Conservation (phyloP, 64 coral and sea anemone genomes). For the Astreopora myriophthalma region DNA sequence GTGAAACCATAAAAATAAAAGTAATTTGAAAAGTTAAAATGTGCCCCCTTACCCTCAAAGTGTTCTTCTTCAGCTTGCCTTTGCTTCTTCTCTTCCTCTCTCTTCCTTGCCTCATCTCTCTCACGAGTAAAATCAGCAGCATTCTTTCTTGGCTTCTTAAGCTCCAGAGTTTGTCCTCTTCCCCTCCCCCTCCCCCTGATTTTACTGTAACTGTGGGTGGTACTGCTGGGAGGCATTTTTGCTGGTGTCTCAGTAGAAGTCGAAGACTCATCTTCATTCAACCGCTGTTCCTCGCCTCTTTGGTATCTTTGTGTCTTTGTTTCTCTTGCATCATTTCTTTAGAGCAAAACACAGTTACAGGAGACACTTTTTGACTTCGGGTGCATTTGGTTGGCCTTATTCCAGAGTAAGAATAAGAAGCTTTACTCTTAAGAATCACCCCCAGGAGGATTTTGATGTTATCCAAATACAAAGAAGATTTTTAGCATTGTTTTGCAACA, state of each 20-base stretch:
- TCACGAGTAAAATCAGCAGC: conserved; percentile 90
- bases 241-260: background rate
- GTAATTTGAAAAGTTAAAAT: too few species aligned
- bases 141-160: conserved; percentile 84
- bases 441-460: too few species aligned
- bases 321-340: conserved; percentile 36
- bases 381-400: too few species aligned
- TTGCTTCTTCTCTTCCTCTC: conserved; percentile 65
- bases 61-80: conserved; percentile 51
- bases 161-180: conserved; percentile 43
- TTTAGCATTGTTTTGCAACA: too few species aligned
- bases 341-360: background rate
- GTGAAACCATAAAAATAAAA: too few species aligned
- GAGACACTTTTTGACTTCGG: too few species aligned
- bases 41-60: conserved; percentile 82
- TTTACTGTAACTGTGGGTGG: conserved; percentile 71
- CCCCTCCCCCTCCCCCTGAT: conserved; percentile 80
- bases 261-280: background rate
- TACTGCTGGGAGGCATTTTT: background rate
- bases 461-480: too few species aligned
- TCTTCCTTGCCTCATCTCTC: conserved; percentile 66
- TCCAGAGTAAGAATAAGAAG: too few species aligned
- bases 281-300: background rate
- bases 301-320: background rate
- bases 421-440: too few species aligned